phyloP scores from a whole-genome alignment of 2,113 vertebrate species.

The Chrysochloris asiatica region DNA sequence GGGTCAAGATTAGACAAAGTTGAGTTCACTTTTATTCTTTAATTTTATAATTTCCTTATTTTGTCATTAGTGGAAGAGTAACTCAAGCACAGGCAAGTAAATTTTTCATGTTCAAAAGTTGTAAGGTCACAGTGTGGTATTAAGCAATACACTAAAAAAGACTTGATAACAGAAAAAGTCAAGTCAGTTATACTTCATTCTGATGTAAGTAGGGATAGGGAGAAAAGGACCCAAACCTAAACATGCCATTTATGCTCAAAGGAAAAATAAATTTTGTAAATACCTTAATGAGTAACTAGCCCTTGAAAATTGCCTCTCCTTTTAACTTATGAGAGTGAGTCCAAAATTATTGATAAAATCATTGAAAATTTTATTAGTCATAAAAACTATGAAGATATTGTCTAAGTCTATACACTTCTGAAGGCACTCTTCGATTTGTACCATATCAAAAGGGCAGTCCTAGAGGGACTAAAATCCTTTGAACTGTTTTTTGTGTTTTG shows the following conservation, averaged over 20 bases:
- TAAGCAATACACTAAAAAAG: constrained; percentile 42
- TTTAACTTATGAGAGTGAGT: not conserved
- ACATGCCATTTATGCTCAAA: constrained; percentile 34
- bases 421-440: too few species aligned
- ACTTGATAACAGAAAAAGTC: constrained; percentile 61
- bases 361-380: too few species aligned
- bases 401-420: too few species aligned
- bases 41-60: constrained; percentile 63
- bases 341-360: too few species aligned
- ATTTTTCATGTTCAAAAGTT: constrained; percentile 63
- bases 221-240: not conserved
- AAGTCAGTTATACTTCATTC: constrained; percentile 56
- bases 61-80: constrained; percentile 39
- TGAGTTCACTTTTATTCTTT: constrained; percentile 15
- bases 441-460: too few species aligned
- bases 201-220: constrained; percentile 61
- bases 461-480: too few species aligned
- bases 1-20: constrained; percentile 60
- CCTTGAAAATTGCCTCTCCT: constrained; percentile 62
- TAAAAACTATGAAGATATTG: too few species aligned
- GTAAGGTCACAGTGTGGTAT: constrained; percentile 41
- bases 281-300: constrained; percentile 35
- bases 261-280: constrained; percentile 49
- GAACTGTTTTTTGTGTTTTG: too few species aligned
- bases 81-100: constrained; percentile 48